phyloP scores from a whole-genome alignment of 2,797 vertebrate genomes.

The Notamacropus eugenii region DNA sequence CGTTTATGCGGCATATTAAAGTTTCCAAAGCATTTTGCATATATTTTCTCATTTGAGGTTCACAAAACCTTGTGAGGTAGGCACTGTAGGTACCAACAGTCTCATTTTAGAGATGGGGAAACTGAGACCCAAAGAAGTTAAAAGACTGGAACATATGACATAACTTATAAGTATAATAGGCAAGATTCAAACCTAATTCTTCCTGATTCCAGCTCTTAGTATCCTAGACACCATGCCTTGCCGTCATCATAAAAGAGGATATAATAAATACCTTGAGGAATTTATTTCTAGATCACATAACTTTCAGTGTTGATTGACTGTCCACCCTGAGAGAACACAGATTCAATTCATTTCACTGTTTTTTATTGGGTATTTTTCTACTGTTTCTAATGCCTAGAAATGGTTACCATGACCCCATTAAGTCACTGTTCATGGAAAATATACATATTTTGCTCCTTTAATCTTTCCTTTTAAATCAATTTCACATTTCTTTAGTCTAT shows the following conservation, averaged over 20 bases:
- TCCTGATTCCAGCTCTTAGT: background rate
- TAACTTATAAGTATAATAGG: background rate
- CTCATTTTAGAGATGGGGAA: background rate
- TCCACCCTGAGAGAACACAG: background rate
- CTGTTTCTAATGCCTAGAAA: constrained; percentile 2
- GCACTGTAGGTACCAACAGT: background rate
- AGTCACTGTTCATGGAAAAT: constrained; percentile 40
- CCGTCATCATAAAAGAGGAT: background rate
- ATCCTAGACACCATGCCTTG: background rate
- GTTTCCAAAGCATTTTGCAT: background rate
- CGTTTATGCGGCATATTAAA: background rate
- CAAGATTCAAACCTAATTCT: background rate
- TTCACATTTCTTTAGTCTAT: constrained; percentile 24
- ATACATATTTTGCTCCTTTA: constrained; percentile 41
- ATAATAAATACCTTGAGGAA: background rate
- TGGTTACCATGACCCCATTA: constrained; percentile 39
- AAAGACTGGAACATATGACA: background rate
- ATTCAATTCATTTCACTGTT: background rate
- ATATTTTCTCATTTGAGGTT: background rate
- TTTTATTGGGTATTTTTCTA: background rate
- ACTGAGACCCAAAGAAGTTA: background rate
- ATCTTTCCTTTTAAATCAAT: constrained; percentile 39
- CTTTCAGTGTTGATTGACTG: background rate
- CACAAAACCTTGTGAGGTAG: background rate
- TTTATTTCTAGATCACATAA: background rate